Conservation (phyloP, 2,113 vertebrate species). For the Phalacrocorax carbo region DNA sequence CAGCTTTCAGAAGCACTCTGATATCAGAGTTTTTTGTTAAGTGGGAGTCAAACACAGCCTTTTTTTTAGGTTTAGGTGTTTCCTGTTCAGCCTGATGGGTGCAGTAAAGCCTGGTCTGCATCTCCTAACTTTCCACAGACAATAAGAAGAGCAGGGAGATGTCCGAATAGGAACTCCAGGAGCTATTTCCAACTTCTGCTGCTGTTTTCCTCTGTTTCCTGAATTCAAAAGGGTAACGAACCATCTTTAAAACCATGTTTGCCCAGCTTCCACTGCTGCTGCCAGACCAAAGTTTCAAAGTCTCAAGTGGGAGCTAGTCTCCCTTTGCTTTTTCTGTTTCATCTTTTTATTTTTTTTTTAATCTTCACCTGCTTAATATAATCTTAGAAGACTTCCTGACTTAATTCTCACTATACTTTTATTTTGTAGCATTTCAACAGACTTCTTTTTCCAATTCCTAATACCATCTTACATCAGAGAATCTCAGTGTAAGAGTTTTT, state of each 20-base stretch:
- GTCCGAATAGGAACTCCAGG: not conserved
- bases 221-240: not conserved
- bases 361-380: not conserved
- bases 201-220: not conserved
- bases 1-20: not conserved
- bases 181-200: not conserved
- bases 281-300: not conserved
- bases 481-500: not conserved
- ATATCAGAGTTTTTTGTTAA: not conserved
- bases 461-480: not conserved
- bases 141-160: not conserved
- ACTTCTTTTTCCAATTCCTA: not conserved
- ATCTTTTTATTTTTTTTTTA: accelerated
- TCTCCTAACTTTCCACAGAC: not conserved
- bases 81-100: not conserved
- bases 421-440: not conserved
- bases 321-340: not conserved
- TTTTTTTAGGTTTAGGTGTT: not conserved
- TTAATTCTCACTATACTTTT: not conserved
- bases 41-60: not conserved
- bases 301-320: not conserved
- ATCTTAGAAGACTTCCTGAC: not conserved
- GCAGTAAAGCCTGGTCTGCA: accelerated
- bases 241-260: not conserved
- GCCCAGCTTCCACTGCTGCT: not conserved